Base-by-base conservation (phyloP, 2,113 vertebrate species). In the Apteryx mantelli region DNA sequence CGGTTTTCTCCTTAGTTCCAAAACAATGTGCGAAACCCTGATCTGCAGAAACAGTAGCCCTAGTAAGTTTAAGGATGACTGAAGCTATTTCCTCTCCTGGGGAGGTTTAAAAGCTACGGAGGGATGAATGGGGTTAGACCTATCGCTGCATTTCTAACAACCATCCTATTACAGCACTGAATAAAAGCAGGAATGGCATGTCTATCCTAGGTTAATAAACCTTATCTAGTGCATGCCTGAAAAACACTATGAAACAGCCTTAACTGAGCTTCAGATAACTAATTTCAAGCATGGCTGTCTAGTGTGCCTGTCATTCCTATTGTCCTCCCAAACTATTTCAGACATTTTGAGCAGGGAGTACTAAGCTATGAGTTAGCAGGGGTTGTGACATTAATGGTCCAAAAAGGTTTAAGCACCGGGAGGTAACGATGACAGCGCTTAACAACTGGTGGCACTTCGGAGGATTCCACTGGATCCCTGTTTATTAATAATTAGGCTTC, bases 311-410 rank as follows among this genome's bases (percentile, higher is more conserved):
- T 98, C 98, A 98, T 98, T 98, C 98, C 97, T 96, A 95, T 98
- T 98, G 98, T 98, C 97, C 94, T 97, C 88, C 97, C 96, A 98
- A 99, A 98, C 98, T 99, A 98, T 98, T 98, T 95, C 97, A 98
- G 98, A 98, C 98, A 98, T 99, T 97, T 98, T 98, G 98, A 98
- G 97, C 97, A 64, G 97, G 97, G 96, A 97, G 97, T 83, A 70
- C 96, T 89, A 95, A 97, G 98, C 97, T 98, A 98, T 98, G 98
- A 98, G 98, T 98, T 98, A 97, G 97, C 93, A 87, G 98, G 97
- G 98, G 97, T 98, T 98, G 98, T 95, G 97, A 96, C 97, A 97
- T 91, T 82, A 96, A 96, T 94, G 98, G 96, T 97, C 96, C 96
- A 86, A 96, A 95, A 97, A 95, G 96, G 97, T 97, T 98, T 92